Conservation (phyloP, 2,888 invertebrate species). For the Zootermopsis nevadensis region DNA sequence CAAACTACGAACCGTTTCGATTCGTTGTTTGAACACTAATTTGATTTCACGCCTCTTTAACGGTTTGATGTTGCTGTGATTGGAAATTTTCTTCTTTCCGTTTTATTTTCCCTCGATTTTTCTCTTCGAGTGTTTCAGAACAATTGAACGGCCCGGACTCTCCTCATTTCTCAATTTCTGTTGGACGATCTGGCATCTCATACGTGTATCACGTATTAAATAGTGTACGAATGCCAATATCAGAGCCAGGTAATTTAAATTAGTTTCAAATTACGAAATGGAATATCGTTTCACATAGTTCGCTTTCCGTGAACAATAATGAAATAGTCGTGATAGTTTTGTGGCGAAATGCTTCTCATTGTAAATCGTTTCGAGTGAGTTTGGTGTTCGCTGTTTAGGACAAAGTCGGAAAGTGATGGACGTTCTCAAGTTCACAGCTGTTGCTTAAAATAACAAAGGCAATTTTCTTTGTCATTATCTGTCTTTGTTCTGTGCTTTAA, state of each 20-base stretch:
- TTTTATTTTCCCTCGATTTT: background rate
- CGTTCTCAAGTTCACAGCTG: too few species aligned
- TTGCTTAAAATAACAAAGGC: too few species aligned
- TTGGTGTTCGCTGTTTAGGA: too few species aligned
- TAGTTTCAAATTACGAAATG: conserved; percentile 10
- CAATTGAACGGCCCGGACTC: too few species aligned
- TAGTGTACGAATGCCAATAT: background rate
- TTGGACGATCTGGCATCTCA: background rate
- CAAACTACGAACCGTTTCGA: background rate
- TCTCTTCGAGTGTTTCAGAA: background rate
- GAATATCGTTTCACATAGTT: background rate
- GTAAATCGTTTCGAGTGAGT: too few species aligned
- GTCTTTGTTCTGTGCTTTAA: too few species aligned
- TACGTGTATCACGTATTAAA: background rate
- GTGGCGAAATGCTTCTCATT: too few species aligned
- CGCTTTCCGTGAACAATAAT: background rate
- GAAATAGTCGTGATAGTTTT: background rate
- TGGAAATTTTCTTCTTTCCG: conserved; percentile 7
- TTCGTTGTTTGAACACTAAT: conserved; percentile 26
- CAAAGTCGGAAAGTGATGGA: too few species aligned
- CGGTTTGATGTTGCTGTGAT: conserved; percentile 35
- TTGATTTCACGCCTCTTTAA: conserved; percentile 37
- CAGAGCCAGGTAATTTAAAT: conserved; percentile 37
- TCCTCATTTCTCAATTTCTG: background rate
- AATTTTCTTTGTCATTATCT: too few species aligned